Evolutionary conservation across 2,888 invertebrate species (phyloP), one percentile per base, ranked within the genome.

Genomic region (Synergus japonicus): DNA sequence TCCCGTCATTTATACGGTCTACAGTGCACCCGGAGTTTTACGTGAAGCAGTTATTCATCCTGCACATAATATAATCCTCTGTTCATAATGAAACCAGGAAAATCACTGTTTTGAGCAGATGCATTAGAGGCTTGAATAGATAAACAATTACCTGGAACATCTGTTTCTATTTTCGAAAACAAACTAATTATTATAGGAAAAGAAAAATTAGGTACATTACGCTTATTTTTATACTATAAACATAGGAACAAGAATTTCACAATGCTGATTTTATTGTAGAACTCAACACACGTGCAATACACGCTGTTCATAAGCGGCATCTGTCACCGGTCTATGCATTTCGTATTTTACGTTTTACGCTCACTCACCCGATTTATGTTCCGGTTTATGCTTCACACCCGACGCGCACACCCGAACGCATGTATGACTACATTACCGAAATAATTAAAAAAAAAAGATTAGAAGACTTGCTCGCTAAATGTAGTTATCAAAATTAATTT

Each of bases 321-420:
- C 91, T 92, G 92, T 90, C 91, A 91, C 91, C 87, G 85, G 83
- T 87, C 86, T 86, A 88, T 87, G 91, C 90, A 90, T 90, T 89
- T 90, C 89, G 88, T 85, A 86, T 90, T 91, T 91, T 90, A 90
- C 90, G 90, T 87, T 90, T 89, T 88, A 89, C 89, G 87, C 87
- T 84, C 81, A 78, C 84, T 84, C 82, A 86, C 84, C 83, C 86
- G 88, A 88, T 91, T 91, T 91, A 91, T 90, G 89, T 87, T 84
- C 87, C 88, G 89, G 89, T 92, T 92, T 92, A 92, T 91, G 91
- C 87, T 90, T 91, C 90, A 88, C 91, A 90, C 91, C 90, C 88
- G 89, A 86, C 88, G 91, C 84, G 91, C 10, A 60, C 10, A 60
- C 1, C 60, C 18, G 2, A 22, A 60, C 22, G 10, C 49, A 22